phyloP scores from a whole-genome alignment of 2,888 invertebrate genomes.

The Agonopterix alstromeriana region DNA sequence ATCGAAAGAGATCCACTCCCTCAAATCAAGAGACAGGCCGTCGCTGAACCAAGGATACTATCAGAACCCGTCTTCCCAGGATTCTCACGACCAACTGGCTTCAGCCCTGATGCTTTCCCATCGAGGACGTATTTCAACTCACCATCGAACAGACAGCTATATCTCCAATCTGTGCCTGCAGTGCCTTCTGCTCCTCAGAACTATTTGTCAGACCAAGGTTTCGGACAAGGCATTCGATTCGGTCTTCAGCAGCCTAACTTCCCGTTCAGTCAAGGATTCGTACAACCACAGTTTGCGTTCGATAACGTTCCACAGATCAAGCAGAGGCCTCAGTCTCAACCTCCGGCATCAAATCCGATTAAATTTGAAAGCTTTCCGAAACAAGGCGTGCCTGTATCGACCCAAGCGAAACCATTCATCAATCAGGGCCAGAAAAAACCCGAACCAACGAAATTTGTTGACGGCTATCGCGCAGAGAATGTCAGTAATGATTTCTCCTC shows the following conservation, averaged over 20 bases:
- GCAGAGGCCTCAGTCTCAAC: slow-evolving; percentile 26
- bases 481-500: slow-evolving; percentile 29
- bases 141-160: slow-evolving; percentile 52
- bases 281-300: slow-evolving; percentile 50
- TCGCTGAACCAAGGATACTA: slow-evolving; percentile 65
- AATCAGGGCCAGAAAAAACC: slow-evolving; percentile 34
- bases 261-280: slow-evolving; percentile 57
- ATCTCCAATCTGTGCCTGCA: slow-evolving; percentile 53
- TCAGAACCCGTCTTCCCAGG: slow-evolving; percentile 54
- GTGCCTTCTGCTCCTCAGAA: slow-evolving; percentile 68
- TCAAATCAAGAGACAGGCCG: slow-evolving; percentile 57
- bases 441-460: slow-evolving; percentile 55
- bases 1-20: slow-evolving; percentile 37
- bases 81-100: slow-evolving; percentile 40
- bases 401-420: slow-evolving; percentile 43
- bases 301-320: slow-evolving; percentile 43
- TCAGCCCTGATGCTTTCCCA: slow-evolving; percentile 47
- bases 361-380: slow-evolving; percentile 45
- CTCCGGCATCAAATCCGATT: slow-evolving; percentile 28
- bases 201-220: slow-evolving; percentile 59
- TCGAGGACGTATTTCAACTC: slow-evolving; percentile 47
- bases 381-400: slow-evolving; percentile 21
- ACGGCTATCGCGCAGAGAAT: slow-evolving; percentile 62
- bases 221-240: slow-evolving; percentile 58
- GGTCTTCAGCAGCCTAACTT: slow-evolving; percentile 59